Percentiles rank a stretch among this genome's conserved stretches.
These are phyloP conservation scores for Dysmachus trigonus DNA, from an alignment of 2,888 invertebrate genomes.

Conservation along the genomic window DNA sequence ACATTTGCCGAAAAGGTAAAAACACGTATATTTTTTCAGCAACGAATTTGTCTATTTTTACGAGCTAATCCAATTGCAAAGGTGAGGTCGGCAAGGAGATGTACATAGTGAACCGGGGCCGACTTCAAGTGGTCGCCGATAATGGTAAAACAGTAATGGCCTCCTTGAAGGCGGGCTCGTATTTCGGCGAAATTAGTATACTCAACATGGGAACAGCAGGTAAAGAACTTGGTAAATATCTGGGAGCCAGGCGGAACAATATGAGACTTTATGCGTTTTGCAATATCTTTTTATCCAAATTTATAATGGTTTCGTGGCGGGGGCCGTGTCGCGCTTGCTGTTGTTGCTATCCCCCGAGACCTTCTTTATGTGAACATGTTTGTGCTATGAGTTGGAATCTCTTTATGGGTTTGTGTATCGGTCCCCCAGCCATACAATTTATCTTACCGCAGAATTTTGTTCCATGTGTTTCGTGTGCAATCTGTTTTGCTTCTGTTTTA, in stretches of 20 bases:
- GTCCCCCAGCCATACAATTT: neutral
- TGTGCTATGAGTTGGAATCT: constrained; percentile 25
- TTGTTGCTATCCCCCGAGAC: neutral
- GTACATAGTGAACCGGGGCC: constrained; percentile 98
- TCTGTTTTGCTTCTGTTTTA: constrained; percentile 31
- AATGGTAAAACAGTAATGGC: constrained; percentile 96
- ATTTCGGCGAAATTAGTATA: constrained; percentile 99
- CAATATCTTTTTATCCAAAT: constrained; percentile 48
- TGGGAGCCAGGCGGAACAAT: constrained; percentile 67
- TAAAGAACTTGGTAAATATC: constrained; percentile 96
- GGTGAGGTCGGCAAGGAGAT: constrained; percentile 99
- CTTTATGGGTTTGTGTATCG: constrained; percentile 23
- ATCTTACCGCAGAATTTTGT: constrained; percentile 2
- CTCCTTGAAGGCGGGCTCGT: constrained; percentile 97
- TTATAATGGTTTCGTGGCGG: constrained; percentile 15
- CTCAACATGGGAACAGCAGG: constrained; percentile 99
- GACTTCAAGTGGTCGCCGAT: constrained; percentile 93
- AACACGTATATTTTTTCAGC: neutral
- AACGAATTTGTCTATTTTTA: neutral
- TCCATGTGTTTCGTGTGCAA: constrained; percentile 28
- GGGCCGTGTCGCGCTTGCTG: neutral
- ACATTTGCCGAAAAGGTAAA: constrained; percentile 97
- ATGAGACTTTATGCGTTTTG: constrained; percentile 43
- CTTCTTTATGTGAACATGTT: constrained; percentile 31
- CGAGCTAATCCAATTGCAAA: constrained; percentile 61